Evolutionary conservation across 2,113 vertebrate genomes (phyloP).

Genomic region (Pampusana beccarii): DNA sequence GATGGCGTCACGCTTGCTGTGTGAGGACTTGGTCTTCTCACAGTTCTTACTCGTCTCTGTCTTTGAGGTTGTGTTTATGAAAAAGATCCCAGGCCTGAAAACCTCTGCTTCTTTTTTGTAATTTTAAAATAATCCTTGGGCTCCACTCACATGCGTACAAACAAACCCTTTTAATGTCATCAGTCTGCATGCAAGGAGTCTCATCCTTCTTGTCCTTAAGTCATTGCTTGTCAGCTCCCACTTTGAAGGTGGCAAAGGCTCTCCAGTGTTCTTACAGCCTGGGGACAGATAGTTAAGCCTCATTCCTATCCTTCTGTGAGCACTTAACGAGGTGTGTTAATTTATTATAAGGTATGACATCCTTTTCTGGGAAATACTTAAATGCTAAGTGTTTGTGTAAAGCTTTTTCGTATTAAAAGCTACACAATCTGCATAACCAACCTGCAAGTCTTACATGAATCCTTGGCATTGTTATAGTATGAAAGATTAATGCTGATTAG

Average conservation of each 20-base stretch:
- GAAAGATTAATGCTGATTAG: not conserved
- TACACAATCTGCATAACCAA: not conserved
- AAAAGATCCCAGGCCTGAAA: not conserved
- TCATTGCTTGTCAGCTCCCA: not conserved
- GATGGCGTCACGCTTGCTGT: not conserved
- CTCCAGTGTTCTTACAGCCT: not conserved
- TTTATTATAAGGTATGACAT: not conserved
- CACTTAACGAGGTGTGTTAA: not conserved
- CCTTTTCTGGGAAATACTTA: not conserved
- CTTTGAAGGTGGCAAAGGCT: not conserved
- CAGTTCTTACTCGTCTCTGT: not conserved
- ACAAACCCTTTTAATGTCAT: not conserved
- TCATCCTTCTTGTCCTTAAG: not conserved
- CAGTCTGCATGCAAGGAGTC: not conserved
- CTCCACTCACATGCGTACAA: not conserved
- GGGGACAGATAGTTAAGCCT: not conserved
- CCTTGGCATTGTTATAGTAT: not conserved
- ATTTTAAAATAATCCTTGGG: not conserved
- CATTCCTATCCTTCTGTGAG: not conserved
- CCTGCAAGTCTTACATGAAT: not conserved
- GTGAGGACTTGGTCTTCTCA: not conserved
- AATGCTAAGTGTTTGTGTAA: not conserved
- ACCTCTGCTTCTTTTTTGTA: not conserved
- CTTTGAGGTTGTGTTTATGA: not conserved
- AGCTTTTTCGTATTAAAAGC: not conserved